A percentile compares a stretch with the other conserved stretches of the same genome.
These are phyloP conservation scores for Ichneumon xanthorius DNA, from an alignment of 2,888 invertebrate species.

Conservation along the genomic window DNA sequence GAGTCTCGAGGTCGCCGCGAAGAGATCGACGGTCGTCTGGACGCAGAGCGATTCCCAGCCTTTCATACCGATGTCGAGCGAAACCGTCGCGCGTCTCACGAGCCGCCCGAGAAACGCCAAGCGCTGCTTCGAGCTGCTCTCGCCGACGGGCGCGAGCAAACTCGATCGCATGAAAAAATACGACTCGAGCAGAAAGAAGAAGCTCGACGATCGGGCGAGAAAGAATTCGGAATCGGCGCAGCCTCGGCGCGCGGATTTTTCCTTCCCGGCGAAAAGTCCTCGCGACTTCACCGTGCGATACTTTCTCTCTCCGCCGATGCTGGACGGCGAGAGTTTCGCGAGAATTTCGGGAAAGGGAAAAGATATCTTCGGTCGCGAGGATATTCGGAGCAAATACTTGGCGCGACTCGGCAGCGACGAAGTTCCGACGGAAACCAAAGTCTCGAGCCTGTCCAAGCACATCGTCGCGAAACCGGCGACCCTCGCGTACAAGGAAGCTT, in stretches of 20 bases:
- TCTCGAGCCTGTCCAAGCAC: background rate
- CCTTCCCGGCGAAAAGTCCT: conserved; percentile 23
- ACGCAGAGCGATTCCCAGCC: conserved; percentile 70
- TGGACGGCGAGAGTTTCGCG: conserved; percentile 9
- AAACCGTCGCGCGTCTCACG: conserved; percentile 55
- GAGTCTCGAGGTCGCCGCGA: background rate
- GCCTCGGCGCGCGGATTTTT: conserved; percentile 11
- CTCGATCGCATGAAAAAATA: conserved; percentile 70
- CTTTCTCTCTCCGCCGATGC: conserved; percentile 47
- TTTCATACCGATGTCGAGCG: conserved; percentile 68
- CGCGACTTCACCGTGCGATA: conserved; percentile 64
- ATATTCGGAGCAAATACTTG: conserved; percentile 1
- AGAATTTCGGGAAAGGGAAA: background rate
- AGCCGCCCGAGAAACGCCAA: background rate
- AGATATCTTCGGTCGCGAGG: conserved; percentile 12
- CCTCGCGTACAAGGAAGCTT: background rate
- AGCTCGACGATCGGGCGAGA: conserved; percentile 15
- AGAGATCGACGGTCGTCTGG: conserved; percentile 59
- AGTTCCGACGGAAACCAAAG: background rate
- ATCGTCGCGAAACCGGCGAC: background rate
- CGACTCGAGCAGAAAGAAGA: conserved; percentile 65
- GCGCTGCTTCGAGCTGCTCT: conserved; percentile 29
- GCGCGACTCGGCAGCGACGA: background rate
- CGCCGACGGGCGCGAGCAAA: conserved; percentile 58
- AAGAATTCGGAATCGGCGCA: conserved; percentile 21